Percentiles rank a stretch among this genome's conserved stretches.
Conservation (phyloP, 2,888 invertebrate species). For the Hedya salicella region DNA sequence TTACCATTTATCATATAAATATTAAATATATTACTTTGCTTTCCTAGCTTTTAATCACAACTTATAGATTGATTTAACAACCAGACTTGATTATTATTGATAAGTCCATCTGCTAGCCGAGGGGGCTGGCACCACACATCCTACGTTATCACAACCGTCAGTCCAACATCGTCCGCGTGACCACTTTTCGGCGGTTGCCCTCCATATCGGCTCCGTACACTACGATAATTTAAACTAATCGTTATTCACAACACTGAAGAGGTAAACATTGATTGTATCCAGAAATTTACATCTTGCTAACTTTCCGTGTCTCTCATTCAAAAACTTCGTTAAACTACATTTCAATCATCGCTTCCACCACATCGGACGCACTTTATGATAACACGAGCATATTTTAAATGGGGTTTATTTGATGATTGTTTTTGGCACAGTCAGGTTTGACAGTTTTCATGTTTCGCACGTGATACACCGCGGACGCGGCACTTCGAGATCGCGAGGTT, state of each 20-base stretch:
- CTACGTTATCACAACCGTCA: constrained; percentile 74
- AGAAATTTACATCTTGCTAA: constrained; percentile 73
- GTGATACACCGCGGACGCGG: constrained; percentile 62
- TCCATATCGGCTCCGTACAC: constrained; percentile 47
- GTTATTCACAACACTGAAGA: constrained; percentile 83
- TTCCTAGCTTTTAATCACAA: constrained; percentile 74
- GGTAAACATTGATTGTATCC: constrained; percentile 78
- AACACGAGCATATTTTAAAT: constrained; percentile 60
- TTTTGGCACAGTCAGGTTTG: constrained; percentile 74
- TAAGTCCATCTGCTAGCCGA: constrained; percentile 60
- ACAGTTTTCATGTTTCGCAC: constrained; percentile 64
- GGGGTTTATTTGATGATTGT: constrained; percentile 63
- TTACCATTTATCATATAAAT: constrained; percentile 66
- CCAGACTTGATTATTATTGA: constrained; percentile 61
- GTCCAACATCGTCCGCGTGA: constrained; percentile 23
- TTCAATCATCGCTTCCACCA: constrained; percentile 65
- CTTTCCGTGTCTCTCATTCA: constrained; percentile 54
- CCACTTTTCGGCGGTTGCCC: constrained; percentile 18
- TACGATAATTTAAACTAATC: constrained; percentile 64
- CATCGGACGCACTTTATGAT: constrained; percentile 53
- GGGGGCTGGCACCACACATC: constrained; percentile 58
- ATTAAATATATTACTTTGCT: constrained; percentile 69
- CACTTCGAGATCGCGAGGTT: constrained; percentile 63
- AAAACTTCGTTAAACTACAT: constrained; percentile 57
- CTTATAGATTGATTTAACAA: constrained; percentile 72